A percentile compares a stretch with the other conserved stretches of the same genome.
Conservation (phyloP, 2,888 invertebrate genomes). For the Cinara cedri region DNA sequence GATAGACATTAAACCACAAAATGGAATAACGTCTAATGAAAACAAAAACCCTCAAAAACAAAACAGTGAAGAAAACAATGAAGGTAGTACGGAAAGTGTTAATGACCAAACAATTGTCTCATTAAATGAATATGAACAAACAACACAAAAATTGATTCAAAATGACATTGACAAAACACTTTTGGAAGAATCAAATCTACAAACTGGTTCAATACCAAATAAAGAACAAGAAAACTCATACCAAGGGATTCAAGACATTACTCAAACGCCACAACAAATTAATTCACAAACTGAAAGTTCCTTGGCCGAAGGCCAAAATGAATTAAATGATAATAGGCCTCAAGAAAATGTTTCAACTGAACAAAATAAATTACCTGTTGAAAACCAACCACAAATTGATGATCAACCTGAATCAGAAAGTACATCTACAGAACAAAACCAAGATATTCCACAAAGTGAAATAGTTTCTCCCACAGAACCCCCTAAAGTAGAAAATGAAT, state of each 20-base stretch:
- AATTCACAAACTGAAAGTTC: neutral
- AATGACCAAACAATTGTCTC: neutral
- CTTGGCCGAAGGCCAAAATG: neutral
- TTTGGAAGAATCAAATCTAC: neutral
- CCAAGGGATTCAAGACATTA: neutral
- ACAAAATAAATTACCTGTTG: neutral
- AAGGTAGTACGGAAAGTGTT: neutral
- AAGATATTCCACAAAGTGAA: neutral
- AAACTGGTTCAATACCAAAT: neutral
- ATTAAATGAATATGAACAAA: slow-evolving; percentile 12
- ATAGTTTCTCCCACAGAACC: neutral
- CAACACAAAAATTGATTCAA: neutral
- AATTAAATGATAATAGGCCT: neutral
- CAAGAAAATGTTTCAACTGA: neutral
- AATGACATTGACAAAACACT: neutral
- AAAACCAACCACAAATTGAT: neutral
- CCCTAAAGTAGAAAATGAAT: neutral
- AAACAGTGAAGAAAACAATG: slow-evolving; percentile 3
- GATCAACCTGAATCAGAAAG: neutral
- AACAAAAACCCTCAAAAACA: neutral
- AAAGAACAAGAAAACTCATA: neutral
- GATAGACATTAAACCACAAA: neutral
- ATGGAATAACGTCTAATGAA: neutral
- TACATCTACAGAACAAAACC: neutral
- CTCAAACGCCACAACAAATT: slow-evolving; percentile 1